Conservation (phyloP, 1,140 invertebrate genomes). For the Drosophila prosaltans region DNA sequence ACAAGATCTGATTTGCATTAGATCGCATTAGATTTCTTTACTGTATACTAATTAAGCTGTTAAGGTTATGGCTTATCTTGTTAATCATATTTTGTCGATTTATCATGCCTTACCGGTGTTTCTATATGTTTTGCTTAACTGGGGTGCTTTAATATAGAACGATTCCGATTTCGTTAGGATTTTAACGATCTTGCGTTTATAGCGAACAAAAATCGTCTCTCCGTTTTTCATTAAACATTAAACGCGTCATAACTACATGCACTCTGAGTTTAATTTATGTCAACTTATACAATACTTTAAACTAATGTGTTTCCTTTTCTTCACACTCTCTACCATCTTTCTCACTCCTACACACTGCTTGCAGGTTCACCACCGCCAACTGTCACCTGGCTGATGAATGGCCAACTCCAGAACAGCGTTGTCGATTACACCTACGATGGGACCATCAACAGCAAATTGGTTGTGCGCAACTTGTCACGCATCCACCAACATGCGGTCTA, state of each 20-base stretch:
- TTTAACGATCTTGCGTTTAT: no score
- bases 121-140: no score
- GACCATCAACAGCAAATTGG: conserved; percentile 83
- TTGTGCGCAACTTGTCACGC: conserved; percentile 86
- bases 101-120: no score
- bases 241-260: not conserved
- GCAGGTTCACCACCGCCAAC: conserved; percentile 92
- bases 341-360: conserved; percentile 34
- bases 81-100: no score
- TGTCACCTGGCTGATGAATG: conserved; percentile 94
- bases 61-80: no score
- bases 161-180: no score
- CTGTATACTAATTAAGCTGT: no score
- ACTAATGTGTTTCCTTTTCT: conserved; percentile 1
- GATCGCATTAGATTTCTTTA: no score
- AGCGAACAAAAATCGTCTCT: no score
- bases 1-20: no score
- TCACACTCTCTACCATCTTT: not conserved
- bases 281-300: conserved; percentile 27
- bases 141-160: no score
- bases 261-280: conserved; percentile 14
- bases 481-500: conserved; percentile 91
- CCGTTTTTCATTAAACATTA: no score
- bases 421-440: conserved; percentile 82
- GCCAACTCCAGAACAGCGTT: conserved; percentile 85